Conservation (phyloP, 2,888 invertebrate species). For the Lasioglossum oenotherae region DNA sequence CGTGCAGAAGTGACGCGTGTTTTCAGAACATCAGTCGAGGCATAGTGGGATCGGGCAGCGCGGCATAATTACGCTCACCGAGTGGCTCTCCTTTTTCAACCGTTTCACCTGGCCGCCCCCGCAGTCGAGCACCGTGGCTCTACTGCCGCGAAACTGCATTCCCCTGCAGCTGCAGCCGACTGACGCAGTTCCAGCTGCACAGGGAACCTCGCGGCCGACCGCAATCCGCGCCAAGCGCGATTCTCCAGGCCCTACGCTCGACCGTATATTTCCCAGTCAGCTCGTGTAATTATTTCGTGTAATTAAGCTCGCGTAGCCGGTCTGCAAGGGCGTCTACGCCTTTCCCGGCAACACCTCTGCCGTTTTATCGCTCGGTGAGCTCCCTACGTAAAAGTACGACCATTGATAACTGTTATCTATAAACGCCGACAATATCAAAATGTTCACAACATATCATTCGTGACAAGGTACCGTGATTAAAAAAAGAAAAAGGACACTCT, state of each 20-base stretch:
- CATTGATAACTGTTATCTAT: background rate
- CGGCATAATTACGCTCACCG: constrained; percentile 67
- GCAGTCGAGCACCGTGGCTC: constrained; percentile 46
- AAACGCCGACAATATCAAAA: background rate
- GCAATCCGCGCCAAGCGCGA: constrained; percentile 74
- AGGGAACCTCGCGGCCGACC: constrained; percentile 72
- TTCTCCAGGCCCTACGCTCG: constrained; percentile 50
- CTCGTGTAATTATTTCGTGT: constrained; percentile 78
- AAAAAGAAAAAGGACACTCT: background rate
- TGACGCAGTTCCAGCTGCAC: constrained; percentile 67
- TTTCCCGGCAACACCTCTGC: background rate
- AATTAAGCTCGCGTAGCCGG: constrained; percentile 72
- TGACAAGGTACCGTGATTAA: constrained; percentile 14
- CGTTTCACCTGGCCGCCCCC: constrained; percentile 40
- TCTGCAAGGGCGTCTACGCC: constrained; percentile 11
- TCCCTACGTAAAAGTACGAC: background rate
- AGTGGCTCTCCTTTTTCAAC: constrained; percentile 59
- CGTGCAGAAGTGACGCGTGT: constrained; percentile 35
- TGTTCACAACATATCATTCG: background rate
- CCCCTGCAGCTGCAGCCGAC: constrained; percentile 62
- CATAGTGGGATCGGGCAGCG: constrained; percentile 40
- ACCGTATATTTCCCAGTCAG: constrained; percentile 66
- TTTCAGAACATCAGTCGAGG: constrained; percentile 46
- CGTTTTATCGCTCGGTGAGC: constrained; percentile 6
- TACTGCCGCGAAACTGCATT: constrained; percentile 54